Conservation (phyloP, 1,140 invertebrate species). For the Zophobas atratus region DNA sequence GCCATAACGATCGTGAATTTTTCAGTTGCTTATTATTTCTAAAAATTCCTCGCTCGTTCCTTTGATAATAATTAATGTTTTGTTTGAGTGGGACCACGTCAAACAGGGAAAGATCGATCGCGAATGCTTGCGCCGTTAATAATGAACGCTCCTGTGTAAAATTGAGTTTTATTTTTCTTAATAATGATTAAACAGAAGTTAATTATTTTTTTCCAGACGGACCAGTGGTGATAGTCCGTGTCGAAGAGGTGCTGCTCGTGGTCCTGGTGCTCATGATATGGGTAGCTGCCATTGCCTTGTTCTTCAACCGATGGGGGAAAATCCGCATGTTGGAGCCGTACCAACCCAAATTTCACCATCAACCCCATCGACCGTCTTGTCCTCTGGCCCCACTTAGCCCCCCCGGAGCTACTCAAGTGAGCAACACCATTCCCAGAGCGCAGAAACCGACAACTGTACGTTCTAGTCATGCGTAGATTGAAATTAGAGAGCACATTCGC, state of each 20-base stretch:
- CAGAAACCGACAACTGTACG: conserved; percentile 55
- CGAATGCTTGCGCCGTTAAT: neutral
- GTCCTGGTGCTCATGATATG: conserved; percentile 82
- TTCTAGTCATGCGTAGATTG: conserved; percentile 45
- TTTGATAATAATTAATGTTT: conserved; percentile 5
- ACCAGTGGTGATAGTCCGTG: conserved; percentile 77
- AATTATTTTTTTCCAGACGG: conserved; percentile 65
- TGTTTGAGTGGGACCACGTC: conserved; percentile 4
- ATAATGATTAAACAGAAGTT: too few species aligned
- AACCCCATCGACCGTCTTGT: conserved; percentile 79
- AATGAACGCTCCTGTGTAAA: too few species aligned
- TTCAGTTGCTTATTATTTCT: conserved; percentile 1
- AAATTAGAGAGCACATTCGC: conserved; percentile 6
- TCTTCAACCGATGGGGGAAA: conserved; percentile 91
- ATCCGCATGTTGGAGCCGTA: conserved; percentile 85
- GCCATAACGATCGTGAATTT: conserved; percentile 7
- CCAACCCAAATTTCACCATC: conserved; percentile 85
- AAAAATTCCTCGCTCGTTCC: neutral
- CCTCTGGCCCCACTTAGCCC: conserved; percentile 73
- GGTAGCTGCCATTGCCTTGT: conserved; percentile 84
- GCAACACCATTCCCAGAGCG: conserved; percentile 53
- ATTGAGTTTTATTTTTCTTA: too few species aligned
- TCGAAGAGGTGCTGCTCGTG: conserved; percentile 85
- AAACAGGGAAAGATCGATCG: neutral
- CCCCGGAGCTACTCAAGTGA: conserved; percentile 65